Evolutionary conservation across 2,888 invertebrate species (phyloP), one percentile per base, ranked within the genome.

Genomic region (Camptogramma bilineatum): DNA sequence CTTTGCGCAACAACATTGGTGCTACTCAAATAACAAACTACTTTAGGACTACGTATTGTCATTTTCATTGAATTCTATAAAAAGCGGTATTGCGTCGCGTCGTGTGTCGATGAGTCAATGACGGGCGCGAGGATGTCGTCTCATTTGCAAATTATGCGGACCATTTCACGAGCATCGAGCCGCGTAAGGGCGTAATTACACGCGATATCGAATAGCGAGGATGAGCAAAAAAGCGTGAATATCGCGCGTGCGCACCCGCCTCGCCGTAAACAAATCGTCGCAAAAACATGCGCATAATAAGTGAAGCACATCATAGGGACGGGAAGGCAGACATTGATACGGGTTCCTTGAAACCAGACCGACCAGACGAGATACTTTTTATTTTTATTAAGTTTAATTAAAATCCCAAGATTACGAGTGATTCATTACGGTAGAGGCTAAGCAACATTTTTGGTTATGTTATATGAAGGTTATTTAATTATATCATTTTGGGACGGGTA

Each of bases 261-360:
- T 48, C 42, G 53, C 58, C 64, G 48, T 64, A 62, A 62, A 62
- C 62, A 64, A 68, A 68, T 56, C 62, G 55, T 31, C 55, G 47
- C 19, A 64, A 68, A 68, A 62, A 68, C 64, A 56, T 58, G 64
- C 55, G 58, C 62, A 66, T 62, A 52, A n/a, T 28, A 28, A 46
- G 52, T 47, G 56, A 46, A 34, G 19, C 50, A 34, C 34, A 44
- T 8, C 21, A 34, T 56, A 62, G 56, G 34, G 56, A 52, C 3
- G 47, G n/a, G 34, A 34, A 0, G 28, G 8, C 39, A 13, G 39
- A 57, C 48, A 50, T 51, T 57, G 57, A 57, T 46, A 16, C 44
- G 51, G 52, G 44, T 51, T 2, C 3, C 13, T 44, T 5, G 7
- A 13, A 39, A 44, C 34, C 34, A 13, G 34, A 13, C 34, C 34